Base-by-base conservation (phyloP, 2,113 vertebrate species). In the Agelaius tricolor region DNA sequence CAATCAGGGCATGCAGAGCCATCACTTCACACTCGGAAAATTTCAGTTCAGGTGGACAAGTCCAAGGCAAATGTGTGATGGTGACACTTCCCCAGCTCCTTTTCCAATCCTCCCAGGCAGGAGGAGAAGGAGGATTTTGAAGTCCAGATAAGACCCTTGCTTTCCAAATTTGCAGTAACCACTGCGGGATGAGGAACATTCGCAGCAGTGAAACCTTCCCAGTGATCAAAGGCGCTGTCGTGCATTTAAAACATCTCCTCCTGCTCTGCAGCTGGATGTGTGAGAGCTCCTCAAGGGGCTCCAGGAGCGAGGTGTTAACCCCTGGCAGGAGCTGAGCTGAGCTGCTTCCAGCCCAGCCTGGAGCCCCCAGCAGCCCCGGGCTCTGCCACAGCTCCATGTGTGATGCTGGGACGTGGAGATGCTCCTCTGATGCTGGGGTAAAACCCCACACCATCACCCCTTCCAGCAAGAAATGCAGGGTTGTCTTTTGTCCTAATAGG, bases 371-470 rank as follows among this genome's bases (percentile, higher is more conserved):
- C 27, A 15, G 12, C 58, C 5, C 10, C 1, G 0, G 0, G 39
- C 15, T 3, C 23, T 37, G n/a, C 26, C 66, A 2, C 27, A 1
- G 1, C 62, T 37, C 46, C 57, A 10, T 0, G 0, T 0, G 10
- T 0, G 15, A 15, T 1, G 3, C 17, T 1, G 3, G 59, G 61
- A 61, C 58, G 12, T 19, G 33, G 5, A 8, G 49, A 23, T 2
- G 12, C 10, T 10, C 2, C 4, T 2, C 51, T 37, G 57, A 24
- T 9, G 37, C 37, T 37, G 37, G 37, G 37, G 37, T 37, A 37
- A 37, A 37, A 37, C 37, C 37, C 46, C 31, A 41, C 72, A 13
- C 1, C 61, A 12, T 1, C 74, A 10, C 1, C 35, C 39, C 21
- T 28, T 43, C 4, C 2, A 2, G 3, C 66, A 15, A 9, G 11